Percentiles rank a stretch among this genome's conserved stretches.
Evolutionary conservation across 2,888 invertebrate species (phyloP).

Genomic region (Cremastinae sp.): DNA sequence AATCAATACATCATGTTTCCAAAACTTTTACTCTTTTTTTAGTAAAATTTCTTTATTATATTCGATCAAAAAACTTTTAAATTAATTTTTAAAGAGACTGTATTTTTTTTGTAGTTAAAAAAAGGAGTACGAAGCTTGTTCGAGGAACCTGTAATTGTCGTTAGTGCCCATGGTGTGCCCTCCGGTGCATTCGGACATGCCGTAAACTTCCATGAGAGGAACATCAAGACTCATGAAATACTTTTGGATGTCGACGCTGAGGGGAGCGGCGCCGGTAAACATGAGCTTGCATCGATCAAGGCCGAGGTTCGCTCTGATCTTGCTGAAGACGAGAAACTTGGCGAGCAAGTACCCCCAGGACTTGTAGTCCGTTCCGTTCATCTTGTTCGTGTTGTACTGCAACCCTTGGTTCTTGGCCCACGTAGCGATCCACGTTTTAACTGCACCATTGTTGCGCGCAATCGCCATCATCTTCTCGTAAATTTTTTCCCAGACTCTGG

Average conservation of each 20-base stretch:
- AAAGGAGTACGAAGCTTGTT: no score
- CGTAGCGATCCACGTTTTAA: conserved; percentile 87
- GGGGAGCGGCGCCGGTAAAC: conserved; percentile 92
- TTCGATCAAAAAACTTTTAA: no score
- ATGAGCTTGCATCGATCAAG: conserved; percentile 87
- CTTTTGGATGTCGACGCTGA: conserved; percentile 90
- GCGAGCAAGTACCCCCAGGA: conserved; percentile 90
- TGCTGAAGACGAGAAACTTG: conserved; percentile 88
- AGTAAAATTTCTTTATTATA: no score
- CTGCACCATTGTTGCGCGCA: conserved; percentile 85
- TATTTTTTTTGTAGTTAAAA: no score
- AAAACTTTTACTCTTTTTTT: no score
- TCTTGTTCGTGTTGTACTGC: conserved; percentile 84
- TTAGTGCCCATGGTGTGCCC: conserved; percentile 87
- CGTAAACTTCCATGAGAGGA: conserved; percentile 91
- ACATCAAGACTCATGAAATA: conserved; percentile 94
- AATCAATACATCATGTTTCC: no score
- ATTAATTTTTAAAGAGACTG: no score
- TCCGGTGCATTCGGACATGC: conserved; percentile 92
- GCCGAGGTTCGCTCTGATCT: conserved; percentile 89
- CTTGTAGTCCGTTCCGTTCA: conserved; percentile 82
- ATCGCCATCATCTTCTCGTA: conserved; percentile 91
- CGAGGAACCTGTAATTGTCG: conserved; percentile 73
- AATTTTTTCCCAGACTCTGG: conserved; percentile 97
- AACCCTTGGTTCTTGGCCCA: conserved; percentile 90